Evolutionary conservation across 2,113 vertebrate species (phyloP).

Genomic region (Bambusicola thoracicus): DNA sequence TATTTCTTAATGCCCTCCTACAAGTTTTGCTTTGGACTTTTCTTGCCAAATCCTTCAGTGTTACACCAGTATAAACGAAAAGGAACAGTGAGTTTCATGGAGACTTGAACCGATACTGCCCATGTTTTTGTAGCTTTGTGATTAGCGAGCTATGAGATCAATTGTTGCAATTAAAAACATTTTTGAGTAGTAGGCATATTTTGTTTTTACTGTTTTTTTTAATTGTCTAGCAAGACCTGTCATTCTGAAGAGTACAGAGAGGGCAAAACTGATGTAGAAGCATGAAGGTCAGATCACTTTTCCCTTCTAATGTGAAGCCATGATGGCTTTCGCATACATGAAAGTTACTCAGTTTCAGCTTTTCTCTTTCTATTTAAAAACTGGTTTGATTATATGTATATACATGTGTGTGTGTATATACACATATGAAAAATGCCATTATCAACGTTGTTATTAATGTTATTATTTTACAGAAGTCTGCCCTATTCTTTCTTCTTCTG

Average conservation of each 20-base stretch:
- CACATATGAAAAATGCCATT: background rate
- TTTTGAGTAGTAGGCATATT: background rate
- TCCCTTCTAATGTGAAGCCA: background rate
- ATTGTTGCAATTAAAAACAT: background rate
- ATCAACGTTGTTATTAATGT: background rate
- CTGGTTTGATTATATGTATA: background rate
- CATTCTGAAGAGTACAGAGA: background rate
- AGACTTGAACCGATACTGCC: background rate
- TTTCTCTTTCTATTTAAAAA: background rate
- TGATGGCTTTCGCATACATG: background rate
- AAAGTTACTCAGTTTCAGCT: background rate
- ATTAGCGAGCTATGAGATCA: background rate
- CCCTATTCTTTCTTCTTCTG: background rate
- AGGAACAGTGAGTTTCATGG: background rate
- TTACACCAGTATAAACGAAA: background rate
- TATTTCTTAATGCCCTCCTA: background rate
- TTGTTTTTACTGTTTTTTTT: background rate
- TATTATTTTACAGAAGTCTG: background rate
- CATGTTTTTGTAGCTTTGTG: background rate
- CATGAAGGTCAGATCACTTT: background rate
- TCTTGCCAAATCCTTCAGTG: background rate
- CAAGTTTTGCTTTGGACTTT: conserved; percentile 1
- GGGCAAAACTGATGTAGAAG: background rate
- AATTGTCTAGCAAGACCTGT: background rate
- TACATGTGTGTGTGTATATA: background rate